These are phyloP conservation scores for Colletes gigas DNA, from an alignment of 1,140 invertebrate species.

Conservation along the genomic window DNA sequence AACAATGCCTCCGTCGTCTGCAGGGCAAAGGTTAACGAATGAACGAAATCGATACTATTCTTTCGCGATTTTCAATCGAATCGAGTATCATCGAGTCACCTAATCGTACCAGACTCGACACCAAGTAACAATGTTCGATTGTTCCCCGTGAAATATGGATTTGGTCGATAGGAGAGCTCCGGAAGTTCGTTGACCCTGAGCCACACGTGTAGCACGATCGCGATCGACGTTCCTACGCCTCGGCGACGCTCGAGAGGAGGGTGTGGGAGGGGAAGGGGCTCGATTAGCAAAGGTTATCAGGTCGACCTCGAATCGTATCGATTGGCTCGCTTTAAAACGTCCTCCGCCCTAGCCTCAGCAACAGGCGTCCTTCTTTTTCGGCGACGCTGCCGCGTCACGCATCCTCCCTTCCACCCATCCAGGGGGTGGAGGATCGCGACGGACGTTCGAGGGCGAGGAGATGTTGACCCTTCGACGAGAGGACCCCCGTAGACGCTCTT, in stretches of 20 bases:
- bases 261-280: slow-evolving; percentile 7
- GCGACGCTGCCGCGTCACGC: slow-evolving; percentile 22
- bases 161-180: background rate
- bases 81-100: no score
- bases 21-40: no score
- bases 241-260: slow-evolving; percentile 33
- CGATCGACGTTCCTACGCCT: slow-evolving; percentile 51
- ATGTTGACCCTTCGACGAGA: slow-evolving; percentile 4
- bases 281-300: slow-evolving; percentile 69
- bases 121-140: no score
- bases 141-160: slow-evolving; percentile 22
- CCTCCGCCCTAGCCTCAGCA: slow-evolving; percentile 26
- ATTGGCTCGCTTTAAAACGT: slow-evolving; percentile 53
- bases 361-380: slow-evolving; percentile 47
- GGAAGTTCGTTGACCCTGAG: slow-evolving; percentile 53
- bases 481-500: background rate
- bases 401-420: background rate
- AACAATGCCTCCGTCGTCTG: no score
- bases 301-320: slow-evolving; percentile 67
- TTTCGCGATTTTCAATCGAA: no score
- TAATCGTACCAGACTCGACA: no score
- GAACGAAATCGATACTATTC: no score
- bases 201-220: slow-evolving; percentile 34
- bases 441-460: slow-evolving; percentile 4
- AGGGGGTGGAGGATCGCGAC: background rate